Percentiles rank a stretch among this genome's conserved stretches.
These are phyloP conservation scores for Aspidoscelis tigris DNA, from an alignment of 2,113 vertebrate genomes.

Conservation along the genomic window DNA sequence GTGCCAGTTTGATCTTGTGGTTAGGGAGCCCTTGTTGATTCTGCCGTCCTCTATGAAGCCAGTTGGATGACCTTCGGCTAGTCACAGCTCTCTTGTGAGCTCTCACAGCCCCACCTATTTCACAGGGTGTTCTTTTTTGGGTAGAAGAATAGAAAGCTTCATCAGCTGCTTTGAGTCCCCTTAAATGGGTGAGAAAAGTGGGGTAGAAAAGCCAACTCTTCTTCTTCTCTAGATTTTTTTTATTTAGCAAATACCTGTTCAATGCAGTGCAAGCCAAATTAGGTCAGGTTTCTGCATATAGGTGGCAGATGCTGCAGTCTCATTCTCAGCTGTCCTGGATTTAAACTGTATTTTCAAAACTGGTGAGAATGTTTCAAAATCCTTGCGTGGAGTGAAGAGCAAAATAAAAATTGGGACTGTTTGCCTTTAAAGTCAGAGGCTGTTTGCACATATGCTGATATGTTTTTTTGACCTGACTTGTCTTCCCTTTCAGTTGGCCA, in stretches of 20 bases:
- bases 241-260: no score
- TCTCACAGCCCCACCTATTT: no score
- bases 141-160: no score
- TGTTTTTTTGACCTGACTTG: conserved; percentile 8
- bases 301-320: background rate
- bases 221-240: no score
- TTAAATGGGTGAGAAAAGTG: no score
- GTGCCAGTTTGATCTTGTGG: background rate
- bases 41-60: no score
- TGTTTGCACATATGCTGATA: accelerated
- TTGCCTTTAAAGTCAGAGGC: background rate
- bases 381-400: background rate
- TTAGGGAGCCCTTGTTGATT: no score
- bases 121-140: no score
- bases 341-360: background rate
- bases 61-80: no score
- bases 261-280: background rate
- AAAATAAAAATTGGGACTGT: background rate
- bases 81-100: no score
- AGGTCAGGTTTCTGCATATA: background rate
- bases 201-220: no score
- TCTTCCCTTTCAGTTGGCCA: conserved; percentile 71
- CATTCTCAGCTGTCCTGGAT: background rate
- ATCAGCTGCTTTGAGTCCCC: no score
- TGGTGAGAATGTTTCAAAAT: background rate